Base-by-base conservation (phyloP, 2,113 vertebrate genomes). In the Calonectris borealis region DNA sequence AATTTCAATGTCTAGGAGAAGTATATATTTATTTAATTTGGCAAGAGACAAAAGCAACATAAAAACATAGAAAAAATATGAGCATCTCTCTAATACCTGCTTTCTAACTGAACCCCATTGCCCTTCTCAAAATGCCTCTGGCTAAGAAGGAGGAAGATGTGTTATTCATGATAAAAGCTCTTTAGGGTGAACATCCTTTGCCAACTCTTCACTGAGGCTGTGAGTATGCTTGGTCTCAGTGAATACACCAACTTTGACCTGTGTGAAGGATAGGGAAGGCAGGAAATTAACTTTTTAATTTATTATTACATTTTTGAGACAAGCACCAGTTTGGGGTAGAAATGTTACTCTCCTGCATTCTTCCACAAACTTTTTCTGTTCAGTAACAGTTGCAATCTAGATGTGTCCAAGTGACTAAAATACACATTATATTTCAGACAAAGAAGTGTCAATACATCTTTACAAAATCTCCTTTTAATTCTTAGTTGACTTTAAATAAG, bases 101-200 rank as follows among this genome's bases (percentile, higher is more conserved):
- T 83, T 94, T 94, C 64, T 71, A 34, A 52, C 51, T 0, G 1
- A 92, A 69, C 10, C 4, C 11, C 48, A 24, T 15, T 84, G 89
- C 65, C 71, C 76, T 93, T 94, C 52, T 65, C 32, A 88, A 95
- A 95, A 64, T 13, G 94, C 96, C 92, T 71, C 73, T 61, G 84
- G 95, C 95, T 92, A 85, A 46, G 29, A 73, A 76, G 77, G 94
- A 90, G 31, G 93, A 84, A 86, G 83, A 54, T 32, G 40, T 55
- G 61, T 51, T 62, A 60, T 34, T 90, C 69, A 51, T 9, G 69
- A 95, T 69, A 62, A 93, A 96, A 93, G 60, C 19, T 90, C 89
- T 93, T 91, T 31, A 62, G 85, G 55, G 65, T 70, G n/a, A 79
- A 29, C 29, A 77, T 85, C 69, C 62, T 96, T 79, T 87, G 85